Evolutionary conservation across 2,113 vertebrate species (phyloP), one percentile per base, ranked within the genome.

Genomic region (Fukomys damarensis): DNA sequence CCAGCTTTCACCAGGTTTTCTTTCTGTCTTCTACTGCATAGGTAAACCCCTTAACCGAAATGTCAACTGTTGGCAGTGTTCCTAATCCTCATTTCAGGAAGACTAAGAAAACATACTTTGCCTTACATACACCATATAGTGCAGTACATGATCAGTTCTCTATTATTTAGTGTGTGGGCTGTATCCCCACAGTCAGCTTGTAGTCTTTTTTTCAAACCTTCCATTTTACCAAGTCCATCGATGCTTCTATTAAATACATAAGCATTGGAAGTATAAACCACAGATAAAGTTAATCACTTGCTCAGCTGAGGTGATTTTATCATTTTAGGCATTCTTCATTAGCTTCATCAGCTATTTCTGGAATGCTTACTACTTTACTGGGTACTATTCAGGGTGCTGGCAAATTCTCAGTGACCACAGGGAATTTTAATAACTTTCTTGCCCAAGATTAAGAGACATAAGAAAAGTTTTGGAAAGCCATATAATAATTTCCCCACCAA

Each of bases 401-500:
- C 22, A 79, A 94, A 28, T 28, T 63, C 70, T 41, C 22, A 72
- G 17, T 63, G 77, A 66, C 52, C 59, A 86, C 22, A 66, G 7
- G 14, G 30, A 82, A 49, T 94, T 61, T 96, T 94, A 30, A 28
- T 95, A 41, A 86, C 20, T 92, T 95, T 95, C 68, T 76, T 95
- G 85, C 94, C 7, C 7, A 56, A 95, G 2, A 30, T 35, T 49
- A 85, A 76, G 58, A 95, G 66, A 91, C 74, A 19, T 79, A 89
- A 84, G 88, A 93, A 96, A 41, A 74, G 93, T 16, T 11, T 97
- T 96, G 65, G 97, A 95, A 74, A 94, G 63, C 66, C 96, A 17
- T 49, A 84, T 54, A 89, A 91, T 93, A 89, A 91, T 93, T 96
- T 97, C 41, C 56, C 87, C 85, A 96, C 88, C 76, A 94, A 94